Conservation (phyloP, 1,140 invertebrate species). For the Phymorhynchus buccinoides region DNA sequence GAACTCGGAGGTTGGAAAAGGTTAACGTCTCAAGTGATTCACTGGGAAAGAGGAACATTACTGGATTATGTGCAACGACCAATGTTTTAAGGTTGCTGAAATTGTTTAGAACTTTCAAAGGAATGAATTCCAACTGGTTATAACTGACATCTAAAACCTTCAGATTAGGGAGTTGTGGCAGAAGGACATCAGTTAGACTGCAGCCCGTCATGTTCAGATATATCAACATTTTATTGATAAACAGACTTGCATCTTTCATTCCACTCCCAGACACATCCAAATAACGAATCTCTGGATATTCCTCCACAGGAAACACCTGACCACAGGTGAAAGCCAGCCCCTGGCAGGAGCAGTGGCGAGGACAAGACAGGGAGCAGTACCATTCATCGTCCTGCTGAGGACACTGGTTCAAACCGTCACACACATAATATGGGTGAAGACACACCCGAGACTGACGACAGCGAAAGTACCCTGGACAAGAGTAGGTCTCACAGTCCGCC, state of each 20-base stretch:
- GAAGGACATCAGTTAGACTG: background rate
- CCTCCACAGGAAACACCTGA: background rate
- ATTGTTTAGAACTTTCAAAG: background rate
- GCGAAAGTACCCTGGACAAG: slow-evolving; percentile 24
- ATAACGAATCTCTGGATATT: background rate
- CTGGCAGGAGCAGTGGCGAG: background rate
- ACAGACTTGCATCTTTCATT: background rate
- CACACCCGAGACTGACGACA: slow-evolving; percentile 11
- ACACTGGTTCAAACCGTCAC: slow-evolving; percentile 21
- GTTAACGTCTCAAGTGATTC: background rate
- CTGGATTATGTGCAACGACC: background rate
- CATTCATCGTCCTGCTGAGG: slow-evolving; percentile 34
- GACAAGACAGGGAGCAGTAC: slow-evolving; percentile 22
- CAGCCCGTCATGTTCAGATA: background rate
- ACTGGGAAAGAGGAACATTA: background rate
- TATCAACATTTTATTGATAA: background rate
- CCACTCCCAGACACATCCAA: background rate
- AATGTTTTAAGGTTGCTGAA: background rate
- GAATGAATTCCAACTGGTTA: background rate
- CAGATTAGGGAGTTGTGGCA: background rate
- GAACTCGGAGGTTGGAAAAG: background rate
- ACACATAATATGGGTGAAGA: slow-evolving; percentile 16
- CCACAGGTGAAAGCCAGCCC: slow-evolving; percentile 13
- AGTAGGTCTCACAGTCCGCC: slow-evolving; percentile 7
- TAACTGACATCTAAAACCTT: background rate